phyloP scores from a whole-genome alignment of 1,140 invertebrate species.

The Drosophila santomea region DNA sequence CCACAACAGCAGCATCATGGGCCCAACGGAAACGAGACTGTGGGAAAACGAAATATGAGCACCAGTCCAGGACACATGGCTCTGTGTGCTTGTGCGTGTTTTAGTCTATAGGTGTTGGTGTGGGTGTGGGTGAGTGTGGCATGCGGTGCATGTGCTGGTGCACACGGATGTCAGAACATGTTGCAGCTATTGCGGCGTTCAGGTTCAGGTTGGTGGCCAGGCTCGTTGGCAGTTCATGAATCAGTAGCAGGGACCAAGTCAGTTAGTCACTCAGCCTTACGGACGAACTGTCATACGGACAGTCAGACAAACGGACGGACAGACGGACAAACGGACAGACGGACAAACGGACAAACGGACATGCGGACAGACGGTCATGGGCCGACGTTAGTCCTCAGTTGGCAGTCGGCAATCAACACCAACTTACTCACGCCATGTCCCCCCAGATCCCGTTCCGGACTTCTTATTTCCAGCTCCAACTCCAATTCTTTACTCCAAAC shows the following conservation, averaged over 20 bases:
- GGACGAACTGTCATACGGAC: not conserved
- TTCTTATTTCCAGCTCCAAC: not conserved
- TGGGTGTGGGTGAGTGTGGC: constrained; percentile 1
- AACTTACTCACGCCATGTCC: constrained; percentile 26
- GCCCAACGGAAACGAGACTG: constrained; percentile 45
- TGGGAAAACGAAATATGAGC: constrained; percentile 60
- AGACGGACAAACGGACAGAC: constrained; percentile 7
- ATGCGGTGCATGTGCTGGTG: not conserved
- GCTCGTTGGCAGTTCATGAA: constrained; percentile 80
- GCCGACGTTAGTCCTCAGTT: constrained; percentile 31
- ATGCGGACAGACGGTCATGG: constrained; percentile 16
- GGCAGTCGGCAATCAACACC: constrained; percentile 71
- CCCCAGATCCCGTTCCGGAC: not conserved
- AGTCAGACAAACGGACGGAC: constrained; percentile 2
- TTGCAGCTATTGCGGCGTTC: constrained; percentile 33
- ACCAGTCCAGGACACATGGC: constrained; percentile 7
- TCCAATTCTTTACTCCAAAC: not conserved
- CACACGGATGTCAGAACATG: constrained; percentile 23
- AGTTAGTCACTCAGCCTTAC: constrained; percentile 46
- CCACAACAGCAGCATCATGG: constrained; percentile 33
- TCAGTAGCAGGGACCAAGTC: constrained; percentile 70
- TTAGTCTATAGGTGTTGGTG: not conserved
- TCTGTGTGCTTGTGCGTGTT: not conserved
- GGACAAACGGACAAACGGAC: not conserved
- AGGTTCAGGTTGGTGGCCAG: constrained; percentile 68